phyloP scores from a whole-genome alignment of 1,140 invertebrate species.

The Panonychus citri region DNA sequence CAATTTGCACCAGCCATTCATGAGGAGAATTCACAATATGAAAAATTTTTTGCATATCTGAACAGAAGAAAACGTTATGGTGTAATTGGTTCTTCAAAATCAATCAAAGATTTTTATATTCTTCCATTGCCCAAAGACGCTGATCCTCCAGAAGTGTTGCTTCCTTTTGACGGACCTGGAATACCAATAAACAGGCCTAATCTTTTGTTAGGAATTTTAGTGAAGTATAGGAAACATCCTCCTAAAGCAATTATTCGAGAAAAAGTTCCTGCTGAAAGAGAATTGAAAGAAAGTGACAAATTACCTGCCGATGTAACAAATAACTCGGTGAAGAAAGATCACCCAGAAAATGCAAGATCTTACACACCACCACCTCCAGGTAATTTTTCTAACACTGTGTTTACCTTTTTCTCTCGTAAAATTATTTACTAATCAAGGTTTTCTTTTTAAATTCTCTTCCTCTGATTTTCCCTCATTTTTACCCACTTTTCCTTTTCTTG shows the following conservation, averaged over 20 bases:
- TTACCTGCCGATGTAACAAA: too few relatives aligned
- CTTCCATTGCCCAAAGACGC: conserved; percentile 53
- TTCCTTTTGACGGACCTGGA: conserved; percentile 48
- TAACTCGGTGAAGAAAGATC: too few relatives aligned
- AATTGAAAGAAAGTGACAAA: neutral
- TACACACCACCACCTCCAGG: conserved; percentile 12
- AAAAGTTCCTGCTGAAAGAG: conserved; percentile 4
- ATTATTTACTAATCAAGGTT: too few relatives aligned
- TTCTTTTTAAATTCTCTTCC: too few relatives aligned
- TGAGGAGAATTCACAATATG: conserved; percentile 60
- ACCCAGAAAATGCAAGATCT: conserved; percentile 8
- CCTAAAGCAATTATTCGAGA: neutral
- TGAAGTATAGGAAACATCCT: neutral
- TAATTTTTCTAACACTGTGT: too few relatives aligned
- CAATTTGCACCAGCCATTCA: conserved; percentile 49
- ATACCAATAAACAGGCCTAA: conserved; percentile 1
- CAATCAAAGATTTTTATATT: conserved; percentile 84
- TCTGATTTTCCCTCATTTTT: conserved; percentile 1
- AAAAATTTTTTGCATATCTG: conserved; percentile 68
- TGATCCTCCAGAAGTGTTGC: conserved; percentile 38
- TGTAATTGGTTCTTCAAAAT: conserved; percentile 40
- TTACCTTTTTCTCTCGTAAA: too few relatives aligned
- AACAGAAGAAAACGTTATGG: conserved; percentile 45
- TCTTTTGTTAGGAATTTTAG: conserved; percentile 3
- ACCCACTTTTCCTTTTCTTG: neutral